phyloP scores from a whole-genome alignment of 2,888 invertebrate genomes.

The Salpingus planirostris region DNA sequence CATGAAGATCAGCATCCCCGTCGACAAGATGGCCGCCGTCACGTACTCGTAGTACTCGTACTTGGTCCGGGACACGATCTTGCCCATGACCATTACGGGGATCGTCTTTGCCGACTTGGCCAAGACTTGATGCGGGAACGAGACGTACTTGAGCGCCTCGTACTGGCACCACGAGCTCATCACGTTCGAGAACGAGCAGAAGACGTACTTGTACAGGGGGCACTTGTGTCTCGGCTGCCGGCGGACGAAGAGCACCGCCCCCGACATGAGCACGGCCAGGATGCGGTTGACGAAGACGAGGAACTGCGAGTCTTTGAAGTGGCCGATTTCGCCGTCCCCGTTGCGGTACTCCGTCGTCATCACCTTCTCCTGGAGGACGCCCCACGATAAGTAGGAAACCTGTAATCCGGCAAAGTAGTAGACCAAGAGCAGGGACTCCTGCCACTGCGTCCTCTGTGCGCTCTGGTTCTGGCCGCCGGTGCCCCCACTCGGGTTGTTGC shows the following conservation, averaged over 20 bases:
- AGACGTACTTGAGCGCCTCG: conserved; percentile 96
- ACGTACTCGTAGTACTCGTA: conserved; percentile 60
- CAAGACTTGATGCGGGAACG: conserved; percentile 93
- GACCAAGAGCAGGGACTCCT: conserved; percentile 52
- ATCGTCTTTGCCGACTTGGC: conserved; percentile 70
- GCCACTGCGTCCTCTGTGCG: conserved; percentile 44
- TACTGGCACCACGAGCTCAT: conserved; percentile 99
- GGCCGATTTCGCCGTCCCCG: conserved; percentile 51
- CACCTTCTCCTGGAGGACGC: conserved; percentile 93
- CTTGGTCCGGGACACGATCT: conserved; percentile 5
- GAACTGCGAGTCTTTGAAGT: conserved; percentile 92
- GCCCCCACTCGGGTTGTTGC: conserved; percentile 13
- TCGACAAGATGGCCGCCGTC: conserved; percentile 79
- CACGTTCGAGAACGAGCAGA: conserved; percentile 93
- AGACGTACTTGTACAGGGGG: conserved; percentile 91
- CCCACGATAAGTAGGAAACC: conserved; percentile 90
- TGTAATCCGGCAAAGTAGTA: conserved; percentile 86
- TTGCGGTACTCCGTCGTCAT: conserved; percentile 79
- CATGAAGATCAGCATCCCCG: conserved; percentile 91
- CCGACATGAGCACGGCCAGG: conserved; percentile 69
- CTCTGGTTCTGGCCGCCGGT: too few relatives aligned
- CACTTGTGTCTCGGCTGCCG: conserved; percentile 65
- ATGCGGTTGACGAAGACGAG: conserved; percentile 92
- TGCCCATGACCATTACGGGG: conserved; percentile 12
- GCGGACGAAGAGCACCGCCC: conserved; percentile 50